Base-by-base conservation (phyloP, 2,888 invertebrate genomes). In the Eulithis testata region DNA sequence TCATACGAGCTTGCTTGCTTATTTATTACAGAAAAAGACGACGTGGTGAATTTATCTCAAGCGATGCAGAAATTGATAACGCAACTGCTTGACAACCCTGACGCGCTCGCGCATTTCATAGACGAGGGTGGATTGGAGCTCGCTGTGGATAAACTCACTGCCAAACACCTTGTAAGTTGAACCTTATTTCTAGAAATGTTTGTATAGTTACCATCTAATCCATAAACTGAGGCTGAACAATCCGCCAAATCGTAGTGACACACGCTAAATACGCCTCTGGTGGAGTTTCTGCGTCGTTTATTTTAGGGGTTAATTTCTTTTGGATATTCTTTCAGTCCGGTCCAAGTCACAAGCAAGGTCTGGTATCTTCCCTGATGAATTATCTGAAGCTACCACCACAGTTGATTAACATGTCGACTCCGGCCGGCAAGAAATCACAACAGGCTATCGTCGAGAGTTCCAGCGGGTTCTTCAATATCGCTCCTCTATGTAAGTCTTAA, bases 401-500 rank as follows among this genome's bases (percentile, higher is more conserved):
- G 62, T 76, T 93, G 60, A 93, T 91, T 79, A 94, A 90, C 79
- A 90, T 88, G 85, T 94, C 94, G 47, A 91, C 93, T 0, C 90
- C 94, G 0, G 90, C 94, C 0, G 88, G 79, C 73, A 93, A 93
- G 81, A 93, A 93, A 77, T 80, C 78, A n/a, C 90, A 90, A 68
- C 84, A 87, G 60, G 87, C 91, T 11, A 93, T 92, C 62, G 86
- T 94, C 36, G 97, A 97, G 76, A 94, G 94, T 6, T 89, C 93
- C n/a, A 96, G 97, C 76, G 97, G 97, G 3, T 90, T 98, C 14
- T 94, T 97, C 56, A 98, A 98, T 86, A 98, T 98, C 82, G 98
- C 98, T 3, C 98, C 98, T 0, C 94, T 97, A 44, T 98, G 97
- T 94, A 84, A 93, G 86, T 94, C 43, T n/a, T 21, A 21, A 21